Base-by-base conservation (phyloP, 2,113 vertebrate genomes). In the Pseudopipra pipra region DNA sequence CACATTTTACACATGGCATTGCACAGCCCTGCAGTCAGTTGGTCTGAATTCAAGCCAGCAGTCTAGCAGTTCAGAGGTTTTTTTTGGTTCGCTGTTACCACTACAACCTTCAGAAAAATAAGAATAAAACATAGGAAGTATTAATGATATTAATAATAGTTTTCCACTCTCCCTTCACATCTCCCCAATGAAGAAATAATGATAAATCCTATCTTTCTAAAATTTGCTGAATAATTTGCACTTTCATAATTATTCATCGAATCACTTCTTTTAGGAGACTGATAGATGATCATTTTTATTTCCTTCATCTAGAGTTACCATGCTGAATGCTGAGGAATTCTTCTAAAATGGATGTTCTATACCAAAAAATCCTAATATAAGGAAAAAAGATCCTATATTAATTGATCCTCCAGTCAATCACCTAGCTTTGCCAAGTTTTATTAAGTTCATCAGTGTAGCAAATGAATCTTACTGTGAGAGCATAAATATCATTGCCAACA, bases 131-230 rank as follows among this genome's bases (percentile, higher is more conserved):
- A 33, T 39, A 80, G 86, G 67, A 80, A 86, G 52, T 63, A 65
- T 56, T 84, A 62, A 63, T 74, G 47, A 81, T 83, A 31, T 81
- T 89, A 95, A 93, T 95, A 93, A 78, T 55, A 91, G 80, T 80
- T 93, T 83, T 89, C 52, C 24, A 18, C 13, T 44, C 27, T 33
- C 12, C 16, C 30, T 70, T 75, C 55, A 33, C 31, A 75, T 62
- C 74, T 84, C 44, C 13, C 44, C 27, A 71, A 52, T 84, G 79
- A 90, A 89, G 80, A 49, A 87, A 67, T 93, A 89, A 90, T 85
- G 90, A 90, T 80, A 93, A 89, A 23, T 11, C 17, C 17, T 62
- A 15, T 66, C 37, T 80, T 84, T 68, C 62, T 56, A 72, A 89
- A 93, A 80, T 90, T 76, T 72, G 63, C 73, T 92, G 52, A 92